These are phyloP conservation scores for Ageneiosus marmoratus DNA, from an alignment of 2,113 vertebrate genomes.

Conservation along the genomic window DNA sequence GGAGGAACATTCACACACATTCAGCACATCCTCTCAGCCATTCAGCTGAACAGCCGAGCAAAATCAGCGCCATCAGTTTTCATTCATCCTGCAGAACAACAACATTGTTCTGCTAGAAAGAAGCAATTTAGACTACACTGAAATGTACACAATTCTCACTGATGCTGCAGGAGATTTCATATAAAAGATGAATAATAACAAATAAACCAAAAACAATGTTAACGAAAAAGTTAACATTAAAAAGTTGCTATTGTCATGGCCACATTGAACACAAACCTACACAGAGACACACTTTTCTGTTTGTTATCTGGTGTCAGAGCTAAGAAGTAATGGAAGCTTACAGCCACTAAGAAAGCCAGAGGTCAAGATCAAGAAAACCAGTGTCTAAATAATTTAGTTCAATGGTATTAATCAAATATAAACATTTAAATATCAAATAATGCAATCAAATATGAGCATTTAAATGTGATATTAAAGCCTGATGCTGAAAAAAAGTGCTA, in stretches of 20 bases:
- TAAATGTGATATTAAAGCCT: background rate
- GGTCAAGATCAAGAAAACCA: background rate
- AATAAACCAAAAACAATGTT: background rate
- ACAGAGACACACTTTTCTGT: background rate
- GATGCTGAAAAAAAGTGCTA: background rate
- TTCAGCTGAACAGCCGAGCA: background rate
- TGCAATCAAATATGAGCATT: background rate
- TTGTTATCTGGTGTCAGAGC: background rate
- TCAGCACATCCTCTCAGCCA: conserved; percentile 36
- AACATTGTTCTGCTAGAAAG: background rate
- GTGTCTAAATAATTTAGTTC: background rate
- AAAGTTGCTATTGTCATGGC: background rate
- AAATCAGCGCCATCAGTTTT: background rate
- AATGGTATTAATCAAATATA: background rate
- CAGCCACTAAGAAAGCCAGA: too few relatives aligned
- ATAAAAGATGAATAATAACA: background rate
- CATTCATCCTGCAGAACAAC: background rate
- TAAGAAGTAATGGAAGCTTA: background rate
- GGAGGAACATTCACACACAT: conserved; percentile 38
- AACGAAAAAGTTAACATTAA: background rate
- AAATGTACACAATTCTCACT: background rate
- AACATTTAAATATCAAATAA: background rate
- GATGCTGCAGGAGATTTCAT: background rate
- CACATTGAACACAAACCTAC: background rate
- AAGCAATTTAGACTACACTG: background rate